Evolutionary conservation across 2,888 invertebrate genomes (phyloP).

Genomic region (Octodonta nipae): DNA sequence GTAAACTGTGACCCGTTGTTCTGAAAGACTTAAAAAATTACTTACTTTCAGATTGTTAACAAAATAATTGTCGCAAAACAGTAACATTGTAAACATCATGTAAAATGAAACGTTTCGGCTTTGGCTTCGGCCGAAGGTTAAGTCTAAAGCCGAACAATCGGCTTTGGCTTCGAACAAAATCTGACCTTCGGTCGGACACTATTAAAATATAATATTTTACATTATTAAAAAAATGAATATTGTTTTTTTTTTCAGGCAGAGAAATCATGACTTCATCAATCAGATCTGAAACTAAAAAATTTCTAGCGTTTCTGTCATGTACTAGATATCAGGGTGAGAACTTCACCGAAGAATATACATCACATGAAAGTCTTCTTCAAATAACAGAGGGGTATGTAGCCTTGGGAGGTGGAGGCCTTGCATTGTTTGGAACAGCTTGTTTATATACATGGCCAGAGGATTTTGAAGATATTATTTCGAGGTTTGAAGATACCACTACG

Average conservation of each 20-base stretch:
- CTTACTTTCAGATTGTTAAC: no score
- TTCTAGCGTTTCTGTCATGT: slow-evolving; percentile 78
- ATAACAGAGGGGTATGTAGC: slow-evolving; percentile 75
- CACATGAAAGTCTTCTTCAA: slow-evolving; percentile 54
- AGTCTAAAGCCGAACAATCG: no score
- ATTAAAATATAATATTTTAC: no score
- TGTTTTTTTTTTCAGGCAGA: slow-evolving; percentile 68
- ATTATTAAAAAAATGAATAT: no score
- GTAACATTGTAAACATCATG: no score
- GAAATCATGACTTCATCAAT: slow-evolving; percentile 54
- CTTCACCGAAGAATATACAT: slow-evolving; percentile 40
- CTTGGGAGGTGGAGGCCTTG: slow-evolving; percentile 81
- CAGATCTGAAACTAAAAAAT: slow-evolving; percentile 60
- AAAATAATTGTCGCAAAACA: no score
- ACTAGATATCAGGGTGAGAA: slow-evolving; percentile 41
- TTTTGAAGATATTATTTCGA: slow-evolving; percentile 49
- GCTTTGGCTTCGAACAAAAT: no score
- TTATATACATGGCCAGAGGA: slow-evolving; percentile 78
- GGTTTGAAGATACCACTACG: slow-evolving; percentile 45
- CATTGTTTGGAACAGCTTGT: slow-evolving; percentile 79
- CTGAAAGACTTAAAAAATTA: no score
- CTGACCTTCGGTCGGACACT: no score
- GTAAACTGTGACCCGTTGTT: no score
- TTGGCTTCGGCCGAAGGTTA: no score
- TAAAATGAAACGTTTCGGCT: no score